Percentiles rank a stretch among this genome's conserved stretches.
Conservation (phyloP, 1,140 invertebrate genomes). For the Papilio helenus region DNA sequence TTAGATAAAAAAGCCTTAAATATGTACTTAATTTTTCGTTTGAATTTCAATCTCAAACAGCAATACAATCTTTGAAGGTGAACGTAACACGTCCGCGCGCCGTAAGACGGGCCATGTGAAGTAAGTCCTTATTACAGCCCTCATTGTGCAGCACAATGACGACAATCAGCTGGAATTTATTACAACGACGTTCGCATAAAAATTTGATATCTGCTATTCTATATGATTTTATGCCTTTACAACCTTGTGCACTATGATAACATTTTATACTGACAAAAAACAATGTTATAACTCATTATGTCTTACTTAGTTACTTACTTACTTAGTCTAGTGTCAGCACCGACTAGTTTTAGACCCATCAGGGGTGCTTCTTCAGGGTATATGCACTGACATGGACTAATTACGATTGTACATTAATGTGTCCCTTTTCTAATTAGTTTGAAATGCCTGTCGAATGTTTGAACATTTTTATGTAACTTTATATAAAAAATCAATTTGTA, state of each 20-base stretch:
- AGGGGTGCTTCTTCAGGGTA: no score
- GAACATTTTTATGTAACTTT: no score
- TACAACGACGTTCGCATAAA: constrained; percentile 28
- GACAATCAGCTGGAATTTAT: constrained; percentile 32
- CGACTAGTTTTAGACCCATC: background rate
- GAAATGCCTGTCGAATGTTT: no score
- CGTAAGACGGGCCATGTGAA: constrained; percentile 14
- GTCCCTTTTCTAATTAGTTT: background rate
- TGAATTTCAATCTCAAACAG: constrained; percentile 16
- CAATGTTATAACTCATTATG: background rate
- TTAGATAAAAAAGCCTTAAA: background rate
- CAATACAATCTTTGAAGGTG: constrained; percentile 32
- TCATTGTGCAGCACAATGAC: constrained; percentile 32
- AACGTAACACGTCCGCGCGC: constrained; percentile 32
- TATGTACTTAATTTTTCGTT: background rate
- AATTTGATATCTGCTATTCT: constrained; percentile 23
- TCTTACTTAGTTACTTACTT: background rate
- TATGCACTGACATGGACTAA: background rate
- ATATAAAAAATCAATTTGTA: background rate
- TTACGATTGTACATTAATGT: background rate
- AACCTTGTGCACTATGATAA: background rate
- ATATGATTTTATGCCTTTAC: constrained; percentile 5
- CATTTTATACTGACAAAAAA: background rate
- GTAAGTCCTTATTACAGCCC: constrained; percentile 33
- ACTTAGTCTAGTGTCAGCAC: background rate